Evolutionary conservation across 2,888 invertebrate species (phyloP).

Genomic region (Caenorhabditis zanzibari): DNA sequence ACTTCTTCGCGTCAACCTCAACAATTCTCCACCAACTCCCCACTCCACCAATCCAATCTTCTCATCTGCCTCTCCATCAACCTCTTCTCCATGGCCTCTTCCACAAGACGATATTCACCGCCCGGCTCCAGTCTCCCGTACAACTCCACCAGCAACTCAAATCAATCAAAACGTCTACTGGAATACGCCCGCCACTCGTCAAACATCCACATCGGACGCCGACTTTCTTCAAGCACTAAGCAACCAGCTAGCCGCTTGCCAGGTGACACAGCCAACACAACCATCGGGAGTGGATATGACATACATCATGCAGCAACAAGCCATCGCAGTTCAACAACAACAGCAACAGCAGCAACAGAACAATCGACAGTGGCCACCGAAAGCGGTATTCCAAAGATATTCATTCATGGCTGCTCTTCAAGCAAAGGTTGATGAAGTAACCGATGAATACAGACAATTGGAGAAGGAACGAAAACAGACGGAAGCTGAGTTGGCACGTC

Average conservation of each 20-base stretch:
- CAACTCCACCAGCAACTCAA: constrained; percentile 7
- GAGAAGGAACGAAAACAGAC: constrained; percentile 90
- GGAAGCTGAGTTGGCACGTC: constrained; percentile 87
- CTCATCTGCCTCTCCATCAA: constrained; percentile 59
- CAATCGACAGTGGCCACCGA: constrained; percentile 38
- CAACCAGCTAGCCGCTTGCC: constrained; percentile 40
- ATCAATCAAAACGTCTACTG: constrained; percentile 44
- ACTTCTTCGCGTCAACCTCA: constrained; percentile 70
- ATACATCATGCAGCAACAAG: constrained; percentile 63
- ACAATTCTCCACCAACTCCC: constrained; percentile 40
- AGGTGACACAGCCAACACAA: constrained; percentile 40
- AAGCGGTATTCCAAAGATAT: constrained; percentile 35
- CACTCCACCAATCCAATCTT: constrained; percentile 42
- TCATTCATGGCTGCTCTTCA: constrained; percentile 86
- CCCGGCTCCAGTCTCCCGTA: constrained; percentile 37
- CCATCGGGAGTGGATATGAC: constrained; percentile 63
- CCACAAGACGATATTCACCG: constrained; percentile 64
- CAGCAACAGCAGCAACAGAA: constrained; percentile 56
- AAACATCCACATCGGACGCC: constrained; percentile 28
- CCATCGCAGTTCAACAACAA: constrained; percentile 51
- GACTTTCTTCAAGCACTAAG: constrained; percentile 44
- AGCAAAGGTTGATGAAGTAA: constrained; percentile 89
- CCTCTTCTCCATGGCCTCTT: constrained; percentile 62
- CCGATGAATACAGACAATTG: constrained; percentile 90
- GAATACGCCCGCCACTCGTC: constrained; percentile 21